Base-by-base conservation (phyloP, 2,888 invertebrate genomes). In the Gortyna flavago region DNA sequence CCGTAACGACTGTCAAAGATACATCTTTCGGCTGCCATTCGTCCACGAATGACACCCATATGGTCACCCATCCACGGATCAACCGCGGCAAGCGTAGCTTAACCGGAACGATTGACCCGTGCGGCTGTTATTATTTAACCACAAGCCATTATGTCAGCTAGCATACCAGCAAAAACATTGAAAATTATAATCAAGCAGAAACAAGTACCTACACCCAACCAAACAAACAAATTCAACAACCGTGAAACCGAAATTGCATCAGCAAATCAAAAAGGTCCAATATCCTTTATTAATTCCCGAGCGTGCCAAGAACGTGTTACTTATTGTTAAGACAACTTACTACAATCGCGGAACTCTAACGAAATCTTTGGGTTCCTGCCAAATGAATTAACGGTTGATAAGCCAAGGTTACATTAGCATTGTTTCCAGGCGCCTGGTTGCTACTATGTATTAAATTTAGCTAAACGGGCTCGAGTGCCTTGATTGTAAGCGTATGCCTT, bases 341-440 rank as follows among this genome's bases (percentile, higher is more conserved):
- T 75, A 72, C 87, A 85, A 89, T 87, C 85, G 84, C 79, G 76
- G 75, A 81, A 86, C 80, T 85, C 82, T 87, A 85, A 87, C 86
- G 85, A 88, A 89, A 88, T 90, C 89, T 90, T 94, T 95, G 95
- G 94, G 85, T 44, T 77, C 13, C 54, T 77, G 94, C 95, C 94
- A 95, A 95, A 94, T 94, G 90, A 93, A 93, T 92, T 91, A 94
- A 93, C 92, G 91, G 91, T 91, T 94, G 94, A 94, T 95, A 94
- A 94, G 92, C 91, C 88, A 90, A 91, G 93, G 94, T 93, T 94
- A 94, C 94, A 93, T 93, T 91, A 89, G 92, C 92, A 91, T 93
- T 92, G 92, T 93, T 91, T 88, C 88, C 80, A 87, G 83, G 77
- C 85, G 82, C 80, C 85, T 85, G 87, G 86, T 89, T 75, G 62